Base-by-base conservation (phyloP, 2,797 vertebrate genomes). In the Phataginus tricuspis region DNA sequence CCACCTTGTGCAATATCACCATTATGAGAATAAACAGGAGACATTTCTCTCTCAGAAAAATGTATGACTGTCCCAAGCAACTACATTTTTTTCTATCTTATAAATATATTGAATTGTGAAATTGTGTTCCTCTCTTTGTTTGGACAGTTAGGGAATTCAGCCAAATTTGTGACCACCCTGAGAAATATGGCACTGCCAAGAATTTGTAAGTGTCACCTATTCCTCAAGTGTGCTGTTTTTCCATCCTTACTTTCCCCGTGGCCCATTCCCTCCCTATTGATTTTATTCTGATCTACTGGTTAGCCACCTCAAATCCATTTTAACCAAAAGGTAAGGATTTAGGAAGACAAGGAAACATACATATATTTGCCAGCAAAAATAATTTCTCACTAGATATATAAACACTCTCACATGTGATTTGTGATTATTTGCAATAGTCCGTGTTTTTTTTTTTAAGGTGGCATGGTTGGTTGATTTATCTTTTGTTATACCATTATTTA, bases 401-500 rank as follows among this genome's bases (percentile, higher is more conserved):
- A 80, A 64, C 2, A 69, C 2, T 49, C 34, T 94, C 55, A n/a
- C 23, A 27, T 64, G 27, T 68, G 16, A 86, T 16, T 91, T 13
- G 10, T 71, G 18, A 61, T 27, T 34, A 61, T 39, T 68, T 31
- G 37, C 14, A 69, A 86, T 4, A 78, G 15, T 21, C 12, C 7
- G 4, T 49, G 25, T 29, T 55, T 23, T 34, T 83, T 39, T 31
- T 71, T 45, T 2, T 45, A 45, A 45, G 45, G 12, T 12, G 11
- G 45, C 11, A 45, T 45, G 11, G 45, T 45, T 45, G 10, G 11
- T 45, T 45, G 45, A 45, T 45, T 45, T 45, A 45, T 45, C 11
- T 45, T 45, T 45, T 77, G 2, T 90, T 77, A 53, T 2, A 18
- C 85, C 71, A 91, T 57, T 96, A 90, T 86, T 84, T 86, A 86